Evolutionary conservation across 1,140 invertebrate genomes (phyloP).

Genomic region (Eubasilissa regina): DNA sequence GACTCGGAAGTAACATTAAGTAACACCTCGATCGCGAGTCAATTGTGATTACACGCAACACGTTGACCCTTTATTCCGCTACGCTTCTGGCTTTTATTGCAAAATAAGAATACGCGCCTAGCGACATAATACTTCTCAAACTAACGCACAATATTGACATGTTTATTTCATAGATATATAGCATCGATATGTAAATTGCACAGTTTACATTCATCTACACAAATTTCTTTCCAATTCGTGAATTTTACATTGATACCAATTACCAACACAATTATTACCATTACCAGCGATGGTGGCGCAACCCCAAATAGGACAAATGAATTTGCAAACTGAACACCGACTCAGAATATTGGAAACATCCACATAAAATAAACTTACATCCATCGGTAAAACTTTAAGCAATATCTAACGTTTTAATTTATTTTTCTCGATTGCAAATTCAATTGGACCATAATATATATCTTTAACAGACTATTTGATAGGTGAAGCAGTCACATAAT

Average conservation of each 20-base stretch:
- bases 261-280: slow-evolving; percentile 19
- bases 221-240: background rate
- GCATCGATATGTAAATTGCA: slow-evolving; percentile 31
- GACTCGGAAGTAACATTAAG: background rate
- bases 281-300: background rate
- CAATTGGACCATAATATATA: too few species aligned
- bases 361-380: too few species aligned
- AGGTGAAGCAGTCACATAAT: slow-evolving; percentile 49
- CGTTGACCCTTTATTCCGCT: too few species aligned
- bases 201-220: background rate
- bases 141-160: slow-evolving; percentile 24
- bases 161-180: slow-evolving; percentile 30
- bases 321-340: background rate
- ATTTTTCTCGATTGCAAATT: too few species aligned
- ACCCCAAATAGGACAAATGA: slow-evolving; percentile 15
- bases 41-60: too few species aligned
- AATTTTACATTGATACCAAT: too few species aligned
- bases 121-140: too few species aligned
- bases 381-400: too few species aligned
- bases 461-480: slow-evolving; percentile 45
- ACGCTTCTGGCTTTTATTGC: too few species aligned
- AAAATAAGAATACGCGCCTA: too few species aligned
- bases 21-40: too few species aligned
- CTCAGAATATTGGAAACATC: background rate
- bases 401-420: too few species aligned